A percentile compares a stretch with the other conserved stretches of the same genome.
phyloP scores from a whole-genome alignment of 1,140 invertebrate species.

The Steinernema feltiae region DNA sequence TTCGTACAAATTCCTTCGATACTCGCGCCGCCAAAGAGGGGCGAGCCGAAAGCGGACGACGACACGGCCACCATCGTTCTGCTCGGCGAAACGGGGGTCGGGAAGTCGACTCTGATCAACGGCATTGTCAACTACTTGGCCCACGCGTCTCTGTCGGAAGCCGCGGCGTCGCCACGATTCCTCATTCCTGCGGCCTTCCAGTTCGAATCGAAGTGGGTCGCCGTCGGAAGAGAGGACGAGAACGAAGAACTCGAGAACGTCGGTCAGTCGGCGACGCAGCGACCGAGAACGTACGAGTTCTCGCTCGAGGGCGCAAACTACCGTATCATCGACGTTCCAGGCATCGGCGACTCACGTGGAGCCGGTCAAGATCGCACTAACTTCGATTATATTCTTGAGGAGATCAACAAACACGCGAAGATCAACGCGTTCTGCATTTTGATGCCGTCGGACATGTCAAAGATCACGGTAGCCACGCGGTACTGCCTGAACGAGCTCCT shows the following conservation, averaged over 20 bases:
- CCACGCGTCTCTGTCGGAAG: not conserved
- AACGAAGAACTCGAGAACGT: not conserved
- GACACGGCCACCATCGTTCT: not conserved
- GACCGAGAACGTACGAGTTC: slow-evolving; percentile 16
- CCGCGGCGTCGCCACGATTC: not conserved
- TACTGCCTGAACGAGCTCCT: slow-evolving; percentile 53
- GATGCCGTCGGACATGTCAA: slow-evolving; percentile 43
- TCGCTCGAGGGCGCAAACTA: not conserved
- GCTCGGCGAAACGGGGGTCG: not conserved
- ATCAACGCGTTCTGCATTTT: slow-evolving; percentile 46
- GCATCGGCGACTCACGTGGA: slow-evolving; percentile 39
- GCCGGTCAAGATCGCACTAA: slow-evolving; percentile 36
- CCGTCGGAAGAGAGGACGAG: not conserved
- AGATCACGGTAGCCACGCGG: slow-evolving; percentile 34
- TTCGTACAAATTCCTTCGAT: no score
- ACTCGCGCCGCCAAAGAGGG: no score
- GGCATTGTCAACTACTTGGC: not conserved
- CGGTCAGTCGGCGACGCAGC: slow-evolving; percentile 28
- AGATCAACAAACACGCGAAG: slow-evolving; percentile 20
- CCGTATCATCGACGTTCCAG: slow-evolving; percentile 41
- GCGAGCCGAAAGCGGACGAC: not conserved
- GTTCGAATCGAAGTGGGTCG: not conserved
- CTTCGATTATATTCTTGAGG: slow-evolving; percentile 31
- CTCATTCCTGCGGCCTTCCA: not conserved
- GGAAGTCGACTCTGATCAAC: slow-evolving; percentile 7